Base-by-base conservation (phyloP, 2,888 invertebrate genomes). In the Napeogenes inachia region DNA sequence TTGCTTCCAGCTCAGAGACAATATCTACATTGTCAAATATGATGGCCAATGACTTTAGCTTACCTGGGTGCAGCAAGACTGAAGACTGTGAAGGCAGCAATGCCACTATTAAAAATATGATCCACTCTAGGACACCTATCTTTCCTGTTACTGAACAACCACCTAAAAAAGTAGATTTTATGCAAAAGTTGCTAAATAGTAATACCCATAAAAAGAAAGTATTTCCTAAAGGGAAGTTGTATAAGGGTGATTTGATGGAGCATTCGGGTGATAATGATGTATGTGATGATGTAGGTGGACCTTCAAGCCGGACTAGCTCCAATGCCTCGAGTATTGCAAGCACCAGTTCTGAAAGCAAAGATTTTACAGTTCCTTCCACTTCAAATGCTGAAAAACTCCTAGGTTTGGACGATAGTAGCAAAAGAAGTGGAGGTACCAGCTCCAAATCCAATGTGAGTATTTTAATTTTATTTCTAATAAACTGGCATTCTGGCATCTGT, bases 331-430 rank as follows among this genome's bases (percentile, higher is more conserved):
- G 87, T 66, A 85, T 84, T 60, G 83, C 81, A 3, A 87, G 87
- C 62, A 75, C 81, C 5, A 82, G 85, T 63, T 87, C 87, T 0
- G 86, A 86, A 54, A 84, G 82, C 45, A 86, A 84, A 69, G 85
- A 83, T 57, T 87, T 85, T 63, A 81, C 75, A 30, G 85, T 86
- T 57, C 85, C 89, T 33, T 89, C 89, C 30, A 89, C 89, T 0
- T 88, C 89, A 0, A 89, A 89, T 66, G 89, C 89, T 21, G 89
- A 89, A 12, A 85, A 82, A 68, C 71, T 89, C 35, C 77, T 89
- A 0, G 89, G 89, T 1, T 79, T 89, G 12, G 79, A 80, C 64
- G 80, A 82, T 56, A 78, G 73, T 33, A 74, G 79, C 61, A 82
- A 79, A 60, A 73, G 73, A 42, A 80, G 70, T 63, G 80, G 79